Evolutionary conservation across 1,140 invertebrate species (phyloP).

Genomic region (Eriocheir sinensis): DNA sequence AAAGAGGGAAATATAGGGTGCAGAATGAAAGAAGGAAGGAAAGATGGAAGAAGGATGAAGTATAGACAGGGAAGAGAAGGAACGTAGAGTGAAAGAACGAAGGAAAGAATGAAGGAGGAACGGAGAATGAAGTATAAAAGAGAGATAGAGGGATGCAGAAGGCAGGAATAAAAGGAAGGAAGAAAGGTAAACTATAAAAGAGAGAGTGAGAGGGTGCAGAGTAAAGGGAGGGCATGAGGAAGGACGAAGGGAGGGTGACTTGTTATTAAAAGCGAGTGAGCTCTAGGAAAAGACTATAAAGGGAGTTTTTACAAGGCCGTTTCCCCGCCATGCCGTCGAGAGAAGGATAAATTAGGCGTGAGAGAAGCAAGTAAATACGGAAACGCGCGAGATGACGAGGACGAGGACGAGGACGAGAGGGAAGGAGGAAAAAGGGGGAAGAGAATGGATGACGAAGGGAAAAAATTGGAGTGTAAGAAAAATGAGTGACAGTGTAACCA

Average conservation of each 20-base stretch:
- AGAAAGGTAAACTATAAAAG: background rate
- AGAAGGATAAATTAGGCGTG: slow-evolving; percentile 54
- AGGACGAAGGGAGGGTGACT: background rate
- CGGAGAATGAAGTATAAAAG: background rate
- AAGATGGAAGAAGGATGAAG: background rate
- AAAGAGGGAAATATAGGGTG: background rate
- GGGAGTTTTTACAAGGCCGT: slow-evolving; percentile 5
- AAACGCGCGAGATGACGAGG: background rate
- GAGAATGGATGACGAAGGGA: background rate
- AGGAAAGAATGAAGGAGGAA: background rate
- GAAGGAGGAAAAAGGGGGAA: background rate
- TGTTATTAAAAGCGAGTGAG: slow-evolving; percentile 44
- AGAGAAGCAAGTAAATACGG: slow-evolving; percentile 43
- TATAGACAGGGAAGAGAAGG: background rate
- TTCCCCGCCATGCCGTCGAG: slow-evolving; percentile 14
- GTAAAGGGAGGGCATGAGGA: background rate
- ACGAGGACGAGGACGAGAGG: background rate
- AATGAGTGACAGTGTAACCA: too few relatives aligned
- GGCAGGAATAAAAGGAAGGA: background rate
- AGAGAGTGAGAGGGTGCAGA: background rate
- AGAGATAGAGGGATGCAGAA: background rate
- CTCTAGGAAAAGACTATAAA: background rate
- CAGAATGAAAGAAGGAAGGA: background rate
- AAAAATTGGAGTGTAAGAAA: background rate
- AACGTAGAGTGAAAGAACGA: background rate